Evolutionary conservation across 2,113 vertebrate species (phyloP), one percentile per base, ranked within the genome.

Genomic region (Phylloscopus trochiloides): DNA sequence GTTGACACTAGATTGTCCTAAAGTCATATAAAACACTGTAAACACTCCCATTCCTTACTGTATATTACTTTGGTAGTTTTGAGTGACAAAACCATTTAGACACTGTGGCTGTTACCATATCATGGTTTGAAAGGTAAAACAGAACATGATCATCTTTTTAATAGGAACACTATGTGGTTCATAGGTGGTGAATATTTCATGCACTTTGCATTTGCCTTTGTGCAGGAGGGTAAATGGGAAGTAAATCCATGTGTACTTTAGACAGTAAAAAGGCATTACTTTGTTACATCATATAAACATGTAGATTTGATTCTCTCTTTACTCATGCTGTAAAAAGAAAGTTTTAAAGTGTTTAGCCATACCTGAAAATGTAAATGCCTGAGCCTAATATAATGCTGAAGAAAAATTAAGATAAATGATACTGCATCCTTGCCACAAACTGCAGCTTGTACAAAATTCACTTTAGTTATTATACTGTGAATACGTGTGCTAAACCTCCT

Each of bases 181-280:
- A 96, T 72, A 52, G 92, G 36, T 95, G 84, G 98, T 98, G 96
- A 98, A 99, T 99, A 99, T 98, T 99, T 98, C 97, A 98, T 98
- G 98, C 98, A 97, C 98, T 98, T 98, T 99, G 98, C 98, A 98
- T 98, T 97, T 98, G 97, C 97, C 96, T 98, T 98, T 97, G 96
- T 98, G 98, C 97, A 96, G 98, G 97, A 98, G 98, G 98, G 98
- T 98, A 99, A 99, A 98, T 98, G 98, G 98, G 98, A 98, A 98
- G 98, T 98, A 99, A 99, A 99, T 99, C 98, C 98, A 96, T 97
- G 96, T 97, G 97, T 98, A 98, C 98, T 98, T 98, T 97, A 98
- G 97, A 99, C 98, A 98, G 99, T 99, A 99, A 98, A 99, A 98
- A 98, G 96, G 98, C 98, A 98, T 98, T 98, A 99, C 98, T 99